These are phyloP conservation scores for Pelecanoides urinatrix DNA, from an alignment of 2,113 vertebrate genomes.

Conservation along the genomic window DNA sequence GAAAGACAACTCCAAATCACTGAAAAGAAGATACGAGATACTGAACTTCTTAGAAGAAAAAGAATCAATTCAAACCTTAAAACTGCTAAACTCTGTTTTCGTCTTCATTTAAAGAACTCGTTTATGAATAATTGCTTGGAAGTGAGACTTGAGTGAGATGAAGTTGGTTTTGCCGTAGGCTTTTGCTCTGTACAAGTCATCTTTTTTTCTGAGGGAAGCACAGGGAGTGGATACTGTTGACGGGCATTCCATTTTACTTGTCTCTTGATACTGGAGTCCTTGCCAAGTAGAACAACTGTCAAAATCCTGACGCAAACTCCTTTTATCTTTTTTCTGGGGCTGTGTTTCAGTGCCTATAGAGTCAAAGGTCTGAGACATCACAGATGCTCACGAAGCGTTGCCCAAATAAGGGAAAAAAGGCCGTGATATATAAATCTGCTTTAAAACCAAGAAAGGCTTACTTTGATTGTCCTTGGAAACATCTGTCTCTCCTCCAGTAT, in stretches of 20 bases:
- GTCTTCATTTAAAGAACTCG: neutral
- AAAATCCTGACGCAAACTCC: neutral
- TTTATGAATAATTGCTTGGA: neutral
- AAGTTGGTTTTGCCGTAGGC: neutral
- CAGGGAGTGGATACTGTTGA: neutral
- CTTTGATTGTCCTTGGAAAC: neutral
- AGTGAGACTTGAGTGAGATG: neutral
- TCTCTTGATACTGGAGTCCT: neutral
- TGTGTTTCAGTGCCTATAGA: constrained; percentile 10
- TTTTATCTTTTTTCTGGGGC: neutral
- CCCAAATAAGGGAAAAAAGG: neutral
- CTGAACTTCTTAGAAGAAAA: neutral
- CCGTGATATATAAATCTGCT: neutral
- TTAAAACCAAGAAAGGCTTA: neutral
- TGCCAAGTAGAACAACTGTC: neutral
- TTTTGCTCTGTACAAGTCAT: neutral
- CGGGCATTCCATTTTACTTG: neutral
- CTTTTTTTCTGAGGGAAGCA: neutral
- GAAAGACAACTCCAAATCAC: neutral
- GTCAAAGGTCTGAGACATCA: neutral
- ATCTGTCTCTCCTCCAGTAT: neutral
- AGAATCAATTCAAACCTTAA: neutral
- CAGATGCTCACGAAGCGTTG: neutral
- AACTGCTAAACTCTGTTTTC: neutral
- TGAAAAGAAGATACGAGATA: neutral